These are phyloP conservation scores for Tylochromis polylepis DNA, from an alignment of 2,113 vertebrate genomes.

Conservation along the genomic window DNA sequence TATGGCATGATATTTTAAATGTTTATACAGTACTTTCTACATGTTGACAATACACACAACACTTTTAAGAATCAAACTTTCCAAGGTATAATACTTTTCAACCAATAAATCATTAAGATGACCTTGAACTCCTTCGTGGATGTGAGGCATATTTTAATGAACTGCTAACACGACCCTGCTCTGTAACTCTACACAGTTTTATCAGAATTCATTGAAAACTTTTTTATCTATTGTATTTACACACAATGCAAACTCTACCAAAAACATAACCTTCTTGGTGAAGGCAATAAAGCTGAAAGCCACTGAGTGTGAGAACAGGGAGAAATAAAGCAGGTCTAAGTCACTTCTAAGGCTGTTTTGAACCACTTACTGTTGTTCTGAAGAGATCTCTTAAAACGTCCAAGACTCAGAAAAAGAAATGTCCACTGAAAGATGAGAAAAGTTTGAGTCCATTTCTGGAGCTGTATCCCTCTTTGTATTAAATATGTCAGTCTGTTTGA, in stretches of 20 bases:
- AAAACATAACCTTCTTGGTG: neutral
- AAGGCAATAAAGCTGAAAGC: neutral
- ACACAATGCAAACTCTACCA: neutral
- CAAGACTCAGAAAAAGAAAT: neutral
- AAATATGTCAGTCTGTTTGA: neutral
- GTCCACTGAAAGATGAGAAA: neutral
- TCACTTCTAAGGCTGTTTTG: neutral
- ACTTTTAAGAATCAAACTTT: neutral
- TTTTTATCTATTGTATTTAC: rapidly evolving
- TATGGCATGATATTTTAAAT: rapidly evolving
- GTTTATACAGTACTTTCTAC: neutral
- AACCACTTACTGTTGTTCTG: neutral
- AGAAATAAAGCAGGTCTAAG: neutral
- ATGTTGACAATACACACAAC: neutral
- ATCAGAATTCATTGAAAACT: rapidly evolving
- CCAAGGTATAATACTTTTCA: neutral
- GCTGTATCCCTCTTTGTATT: neutral
- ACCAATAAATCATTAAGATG: neutral
- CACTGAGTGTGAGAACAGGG: neutral
- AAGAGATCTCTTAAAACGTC: neutral
- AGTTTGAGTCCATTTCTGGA: neutral
- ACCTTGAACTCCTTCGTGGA: neutral
- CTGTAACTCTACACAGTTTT: neutral
- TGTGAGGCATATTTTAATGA: neutral
- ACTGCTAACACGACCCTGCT: neutral